Evolutionary conservation across 2,888 invertebrate genomes (phyloP).

Genomic region (Polia nebulosa): DNA sequence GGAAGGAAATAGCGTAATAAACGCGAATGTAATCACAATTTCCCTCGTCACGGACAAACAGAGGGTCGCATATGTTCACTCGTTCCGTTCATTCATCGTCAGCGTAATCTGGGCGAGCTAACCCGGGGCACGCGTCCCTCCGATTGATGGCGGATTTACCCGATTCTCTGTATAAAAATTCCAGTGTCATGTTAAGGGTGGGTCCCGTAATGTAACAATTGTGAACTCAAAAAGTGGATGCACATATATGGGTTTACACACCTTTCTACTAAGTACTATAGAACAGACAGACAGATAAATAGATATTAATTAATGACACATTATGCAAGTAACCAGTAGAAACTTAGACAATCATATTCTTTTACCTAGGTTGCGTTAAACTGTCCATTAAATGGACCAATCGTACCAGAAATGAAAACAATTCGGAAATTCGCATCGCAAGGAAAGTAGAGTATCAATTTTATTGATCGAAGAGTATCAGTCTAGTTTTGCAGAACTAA

Average conservation of each 20-base stretch:
- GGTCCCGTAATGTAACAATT: constrained; percentile 26
- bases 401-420: not conserved
- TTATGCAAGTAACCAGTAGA: not conserved
- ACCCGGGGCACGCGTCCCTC: constrained; percentile 77
- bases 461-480: no score
- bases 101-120: constrained; percentile 77
- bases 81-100: constrained; percentile 62
- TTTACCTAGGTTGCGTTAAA: not conserved
- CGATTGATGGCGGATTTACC: constrained; percentile 82
- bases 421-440: not conserved
- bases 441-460: no score
- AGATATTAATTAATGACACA: not conserved
- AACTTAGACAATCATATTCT: not conserved
- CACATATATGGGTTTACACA: not conserved
- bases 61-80: constrained; percentile 72
- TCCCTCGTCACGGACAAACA: constrained; percentile 71
- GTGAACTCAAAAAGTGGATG: constrained; percentile 4
- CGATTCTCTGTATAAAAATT: constrained; percentile 71
- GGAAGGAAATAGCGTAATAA: constrained; percentile 82
- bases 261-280: no score
- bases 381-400: not conserved
- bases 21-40: constrained; percentile 80
- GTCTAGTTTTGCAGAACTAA: not conserved
- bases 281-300: not conserved
- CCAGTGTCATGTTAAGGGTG: constrained; percentile 65